phyloP scores from a whole-genome alignment of 2,888 invertebrate genomes.

The Willowsia nigromaculata region DNA sequence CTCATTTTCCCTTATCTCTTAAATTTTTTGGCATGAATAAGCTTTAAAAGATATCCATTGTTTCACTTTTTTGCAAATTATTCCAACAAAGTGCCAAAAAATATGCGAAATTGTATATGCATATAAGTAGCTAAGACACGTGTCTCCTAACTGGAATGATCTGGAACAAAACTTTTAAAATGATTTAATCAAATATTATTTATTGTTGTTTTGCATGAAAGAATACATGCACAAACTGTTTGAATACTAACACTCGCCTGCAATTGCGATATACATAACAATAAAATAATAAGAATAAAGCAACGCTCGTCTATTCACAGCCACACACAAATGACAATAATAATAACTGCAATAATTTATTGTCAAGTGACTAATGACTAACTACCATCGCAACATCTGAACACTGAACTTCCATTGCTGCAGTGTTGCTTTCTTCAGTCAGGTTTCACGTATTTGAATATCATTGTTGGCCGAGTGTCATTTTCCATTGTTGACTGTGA shows the following conservation, averaged over 20 bases:
- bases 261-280: background rate
- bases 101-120: background rate
- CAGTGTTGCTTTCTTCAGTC: too few species aligned
- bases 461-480: too few species aligned
- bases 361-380: too few species aligned
- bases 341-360: too few species aligned
- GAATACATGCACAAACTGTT: background rate
- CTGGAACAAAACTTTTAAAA: slow-evolving; percentile 24
- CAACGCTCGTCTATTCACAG: too few species aligned
- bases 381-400: too few species aligned
- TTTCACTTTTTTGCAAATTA: background rate
- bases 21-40: background rate
- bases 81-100: background rate
- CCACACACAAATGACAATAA: too few species aligned
- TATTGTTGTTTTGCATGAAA: background rate
- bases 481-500: too few species aligned
- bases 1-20: background rate
- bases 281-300: too few species aligned
- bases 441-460: too few species aligned
- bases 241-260: background rate
- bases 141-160: slow-evolving; percentile 39
- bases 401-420: too few species aligned
- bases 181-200: background rate
- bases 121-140: background rate
- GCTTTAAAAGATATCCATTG: background rate